phyloP scores from a whole-genome alignment of 2,888 invertebrate genomes.

The Augiades crinisus region DNA sequence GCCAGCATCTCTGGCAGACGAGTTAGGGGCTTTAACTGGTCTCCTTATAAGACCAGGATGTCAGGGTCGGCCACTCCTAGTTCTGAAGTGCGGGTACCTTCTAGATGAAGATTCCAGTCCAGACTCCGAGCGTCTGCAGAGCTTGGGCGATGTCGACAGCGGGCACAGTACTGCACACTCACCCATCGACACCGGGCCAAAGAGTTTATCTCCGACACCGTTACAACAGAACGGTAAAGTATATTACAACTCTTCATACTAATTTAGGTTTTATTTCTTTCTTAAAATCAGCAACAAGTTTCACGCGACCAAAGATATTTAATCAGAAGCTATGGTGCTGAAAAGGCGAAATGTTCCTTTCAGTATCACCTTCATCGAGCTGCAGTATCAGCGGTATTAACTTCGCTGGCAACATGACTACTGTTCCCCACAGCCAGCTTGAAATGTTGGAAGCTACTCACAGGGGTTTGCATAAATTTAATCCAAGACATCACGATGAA shows the following conservation, averaged over 20 bases:
- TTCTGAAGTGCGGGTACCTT: constrained; percentile 88
- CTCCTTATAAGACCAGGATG: constrained; percentile 61
- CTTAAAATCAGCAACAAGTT: too few species aligned
- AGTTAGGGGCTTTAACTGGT: constrained; percentile 78
- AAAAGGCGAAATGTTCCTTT: constrained; percentile 46
- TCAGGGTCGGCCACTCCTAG: constrained; percentile 81
- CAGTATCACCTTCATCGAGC: constrained; percentile 82
- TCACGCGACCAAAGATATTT: too few species aligned
- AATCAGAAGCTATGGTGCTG: too few species aligned
- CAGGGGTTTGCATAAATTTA: constrained; percentile 96
- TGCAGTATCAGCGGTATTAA: constrained; percentile 78
- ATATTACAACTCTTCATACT: too few species aligned
- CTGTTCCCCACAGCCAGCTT: constrained; percentile 89
- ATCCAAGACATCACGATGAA: constrained; percentile 97
- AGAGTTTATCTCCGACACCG: constrained; percentile 90
- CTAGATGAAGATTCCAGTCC: constrained; percentile 92
- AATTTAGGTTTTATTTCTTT: too few species aligned
- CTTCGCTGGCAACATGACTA: constrained; percentile 84
- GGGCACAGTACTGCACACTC: constrained; percentile 96
- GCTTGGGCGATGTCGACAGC: constrained; percentile 89
- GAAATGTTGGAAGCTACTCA: constrained; percentile 97
- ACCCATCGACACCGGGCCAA: constrained; percentile 90
- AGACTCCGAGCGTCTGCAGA: constrained; percentile 91
- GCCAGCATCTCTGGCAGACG: constrained; percentile 86
- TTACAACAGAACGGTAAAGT: constrained; percentile 77